Base-by-base conservation (phyloP, 2,888 invertebrate genomes). In the Drosophila acutilabella region DNA sequence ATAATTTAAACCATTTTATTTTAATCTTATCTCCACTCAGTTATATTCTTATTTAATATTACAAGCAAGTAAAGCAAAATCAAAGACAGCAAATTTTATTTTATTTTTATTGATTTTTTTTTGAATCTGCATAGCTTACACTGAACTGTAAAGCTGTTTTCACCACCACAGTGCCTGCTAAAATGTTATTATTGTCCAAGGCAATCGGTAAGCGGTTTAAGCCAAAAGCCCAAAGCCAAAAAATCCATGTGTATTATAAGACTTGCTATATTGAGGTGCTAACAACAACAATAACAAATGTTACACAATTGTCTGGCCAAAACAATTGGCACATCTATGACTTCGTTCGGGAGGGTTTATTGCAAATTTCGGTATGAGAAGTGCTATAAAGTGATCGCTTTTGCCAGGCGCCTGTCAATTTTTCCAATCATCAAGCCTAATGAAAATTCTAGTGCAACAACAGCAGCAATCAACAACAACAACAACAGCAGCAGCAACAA, bases 351-450 rank as follows among this genome's bases (percentile, higher is more conserved):
- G 33, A 13, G 13, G 13, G 36, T 8, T 30, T 33, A 4, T n/a
- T 10, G 20, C 1, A 10, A 20, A 30, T 30, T 30, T 38, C 5
- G 16, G 53, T 16, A 30, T n/a, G 18, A 44, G n/a, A 44, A 18
- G 57, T 47, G 58, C 59, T 67, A 82, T 76, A 71, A 71, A 82
- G 76, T 76, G 86, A 86, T 86, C 80, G 80, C 74, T 71, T 81
- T 74, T 64, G 67, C 76, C 72, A 79, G 74, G 70, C 71, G 71
- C 80, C 89, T 81, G 89, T 84, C 85, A 89, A 86, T 86, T 74
- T 80, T 87, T 73, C 72, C 85, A 85, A 85, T 85, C 89, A 87
- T 87, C 89, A 73, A 58, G 81, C 80, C 81, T 72, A 78, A 78
- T 84, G 85, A 80, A 89, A 89, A 78, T 84, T 83, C 87, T 67